Base-by-base conservation (phyloP, 2,113 vertebrate species). In the Cinclus mexicanus region DNA sequence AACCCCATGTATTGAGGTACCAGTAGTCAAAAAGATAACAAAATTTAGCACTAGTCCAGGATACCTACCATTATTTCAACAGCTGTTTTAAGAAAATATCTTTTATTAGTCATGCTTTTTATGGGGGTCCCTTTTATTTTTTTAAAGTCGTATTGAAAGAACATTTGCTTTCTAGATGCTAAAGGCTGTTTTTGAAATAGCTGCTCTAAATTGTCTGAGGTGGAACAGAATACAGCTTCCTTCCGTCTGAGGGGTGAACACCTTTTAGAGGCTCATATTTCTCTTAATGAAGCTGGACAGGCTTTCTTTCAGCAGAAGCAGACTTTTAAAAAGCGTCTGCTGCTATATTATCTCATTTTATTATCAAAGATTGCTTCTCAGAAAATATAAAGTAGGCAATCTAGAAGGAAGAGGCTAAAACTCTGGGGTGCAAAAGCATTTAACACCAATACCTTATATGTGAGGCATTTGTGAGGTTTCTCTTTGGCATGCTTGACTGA, bases 231-330 rank as follows among this genome's bases (percentile, higher is more conserved):
- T 83, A 68, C 24, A 83, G 46, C 41, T 91, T 89, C 53, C 56
- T 92, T 78, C 26, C 84, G 47, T 63, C 0, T 1, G 23, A 24
- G 46, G 12, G 59, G 7, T 59, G 44, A 84, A 60, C 39, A 63
- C 41, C 29, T 84, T 89, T 78, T 82, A 91, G 59, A 87, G 39
- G 21, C 33, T 93, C 77, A 31, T 81, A 94, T 94, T 87, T 94
- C 81, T 96, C 78, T 87, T 91, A 87, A 78, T 59, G 69, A 53
- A 93, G 42, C 42, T 89, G 64, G 87, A 81, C 55, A 78, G n/a
- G 50, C 25, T 80, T 85, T 60, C 79, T 75, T 89, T 83, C 55
- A 67, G 50, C n/a, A 77, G 46, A 15, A 86, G 25, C 10, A 64
- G 55, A 59, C 35, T 68, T 94, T 81, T 11, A 35, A 75, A 70